These are phyloP conservation scores for Sinentomon sp. DNA, from an alignment of 2,888 invertebrate species.

Conservation along the genomic window DNA sequence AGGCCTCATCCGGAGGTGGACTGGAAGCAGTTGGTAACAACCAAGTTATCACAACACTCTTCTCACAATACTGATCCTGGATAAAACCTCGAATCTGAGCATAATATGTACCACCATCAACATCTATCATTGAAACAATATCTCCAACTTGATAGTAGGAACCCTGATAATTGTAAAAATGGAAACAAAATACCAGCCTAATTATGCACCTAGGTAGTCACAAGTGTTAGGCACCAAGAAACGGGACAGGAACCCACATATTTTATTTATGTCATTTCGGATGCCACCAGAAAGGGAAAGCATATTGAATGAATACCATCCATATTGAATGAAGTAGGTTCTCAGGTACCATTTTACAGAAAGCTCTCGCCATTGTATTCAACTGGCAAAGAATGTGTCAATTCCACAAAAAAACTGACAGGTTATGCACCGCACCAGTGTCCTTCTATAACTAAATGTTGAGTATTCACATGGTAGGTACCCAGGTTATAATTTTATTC, in stretches of 20 bases:
- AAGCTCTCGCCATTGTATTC: too few relatives aligned
- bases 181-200: conserved; percentile 2
- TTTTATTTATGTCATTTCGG: too few relatives aligned
- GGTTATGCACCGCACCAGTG: too few relatives aligned
- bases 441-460: too few relatives aligned
- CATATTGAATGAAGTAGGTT: conserved; percentile 5
- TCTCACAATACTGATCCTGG: conserved; percentile 74
- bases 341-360: too few relatives aligned
- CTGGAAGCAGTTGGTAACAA: conserved; percentile 54
- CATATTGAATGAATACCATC: background rate
- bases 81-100: conserved; percentile 69
- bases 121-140: conserved; percentile 58
- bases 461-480: too few relatives aligned
- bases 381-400: too few relatives aligned
- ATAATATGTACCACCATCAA: conserved; percentile 44
- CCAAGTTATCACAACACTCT: conserved; percentile 78
- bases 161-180: conserved; percentile 18
- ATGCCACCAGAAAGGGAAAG: too few relatives aligned
- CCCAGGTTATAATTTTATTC: too few relatives aligned
- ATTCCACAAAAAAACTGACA: too few relatives aligned
- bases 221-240: too few relatives aligned
- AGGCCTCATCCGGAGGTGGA: conserved; percentile 43
- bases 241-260: too few relatives aligned
- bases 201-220: background rate
- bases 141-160: conserved; percentile 64